phyloP scores from a whole-genome alignment of 2,113 vertebrate genomes.

The Rhineura floridana region DNA sequence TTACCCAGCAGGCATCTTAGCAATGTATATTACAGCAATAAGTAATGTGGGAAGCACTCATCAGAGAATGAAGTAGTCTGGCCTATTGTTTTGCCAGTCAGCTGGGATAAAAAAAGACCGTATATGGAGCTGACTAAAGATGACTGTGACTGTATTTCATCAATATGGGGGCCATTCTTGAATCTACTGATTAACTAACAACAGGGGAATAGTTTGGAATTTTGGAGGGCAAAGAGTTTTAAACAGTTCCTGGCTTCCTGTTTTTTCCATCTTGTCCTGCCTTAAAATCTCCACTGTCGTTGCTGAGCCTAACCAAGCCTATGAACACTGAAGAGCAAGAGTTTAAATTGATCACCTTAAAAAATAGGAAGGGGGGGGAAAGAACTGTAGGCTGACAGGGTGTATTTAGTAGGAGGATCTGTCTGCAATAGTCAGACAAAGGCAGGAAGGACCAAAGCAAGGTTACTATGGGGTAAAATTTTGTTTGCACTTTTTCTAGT shows the following conservation, averaged over 20 bases:
- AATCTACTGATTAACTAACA: not conserved
- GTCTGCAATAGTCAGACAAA: not conserved
- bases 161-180: not conserved
- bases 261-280: not conserved
- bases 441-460: not conserved
- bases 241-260: not conserved
- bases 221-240: not conserved
- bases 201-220: not conserved
- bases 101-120: not conserved
- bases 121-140: not conserved
- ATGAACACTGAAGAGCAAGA: not conserved
- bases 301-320: not conserved
- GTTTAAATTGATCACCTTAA: not conserved
- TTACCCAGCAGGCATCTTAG: not conserved
- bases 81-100: not conserved
- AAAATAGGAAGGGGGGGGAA: not conserved
- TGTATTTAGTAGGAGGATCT: not conserved
- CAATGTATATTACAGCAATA: not conserved
- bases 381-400: not conserved
- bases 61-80: not conserved
- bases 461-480: rapidly evolving
- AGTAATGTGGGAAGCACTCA: not conserved
- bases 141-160: not conserved
- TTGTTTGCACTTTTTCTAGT: constrained; percentile 1
- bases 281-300: not conserved